Conservation (phyloP, 1,140 invertebrate genomes). For the Cyclargus thomasi region DNA sequence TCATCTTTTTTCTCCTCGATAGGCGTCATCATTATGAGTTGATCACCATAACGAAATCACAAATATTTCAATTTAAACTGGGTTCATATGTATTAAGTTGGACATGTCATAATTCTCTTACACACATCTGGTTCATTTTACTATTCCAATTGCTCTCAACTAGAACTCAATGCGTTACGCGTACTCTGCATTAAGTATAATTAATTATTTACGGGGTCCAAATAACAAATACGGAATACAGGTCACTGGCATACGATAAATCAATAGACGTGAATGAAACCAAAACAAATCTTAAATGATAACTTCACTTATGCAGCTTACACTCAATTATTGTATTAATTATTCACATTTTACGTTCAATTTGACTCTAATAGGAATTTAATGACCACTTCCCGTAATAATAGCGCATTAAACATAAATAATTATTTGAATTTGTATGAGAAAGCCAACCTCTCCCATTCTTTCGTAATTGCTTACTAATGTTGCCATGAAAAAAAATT, state of each 20-base stretch:
- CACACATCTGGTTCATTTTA: slow-evolving; percentile 19
- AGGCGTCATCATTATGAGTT: slow-evolving; percentile 67
- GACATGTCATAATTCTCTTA: slow-evolving; percentile 27
- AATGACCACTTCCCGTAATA: not conserved
- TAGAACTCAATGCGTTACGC: slow-evolving; percentile 1
- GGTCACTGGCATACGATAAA: slow-evolving; percentile 69
- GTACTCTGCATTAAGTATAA: slow-evolving; percentile 35
- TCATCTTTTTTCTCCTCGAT: slow-evolving; percentile 72
- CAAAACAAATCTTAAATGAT: slow-evolving; percentile 52
- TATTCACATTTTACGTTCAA: not conserved
- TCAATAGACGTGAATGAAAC: slow-evolving; percentile 65
- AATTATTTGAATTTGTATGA: not conserved
- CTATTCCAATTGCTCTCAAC: slow-evolving; percentile 4
- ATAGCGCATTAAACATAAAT: not conserved
- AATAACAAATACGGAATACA: slow-evolving; percentile 60
- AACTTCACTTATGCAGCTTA: not conserved
- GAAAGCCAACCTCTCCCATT: not conserved
- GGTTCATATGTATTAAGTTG: slow-evolving; percentile 19
- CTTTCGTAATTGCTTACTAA: slow-evolving; percentile 3
- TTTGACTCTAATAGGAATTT: not conserved
- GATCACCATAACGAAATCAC: slow-evolving; percentile 59
- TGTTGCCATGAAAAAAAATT: not conserved
- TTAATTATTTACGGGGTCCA: slow-evolving; percentile 65
- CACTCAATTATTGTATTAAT: not conserved
- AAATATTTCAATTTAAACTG: slow-evolving; percentile 22